Base-by-base conservation (phyloP, 2,113 vertebrate species). In the Rhineura floridana region DNA sequence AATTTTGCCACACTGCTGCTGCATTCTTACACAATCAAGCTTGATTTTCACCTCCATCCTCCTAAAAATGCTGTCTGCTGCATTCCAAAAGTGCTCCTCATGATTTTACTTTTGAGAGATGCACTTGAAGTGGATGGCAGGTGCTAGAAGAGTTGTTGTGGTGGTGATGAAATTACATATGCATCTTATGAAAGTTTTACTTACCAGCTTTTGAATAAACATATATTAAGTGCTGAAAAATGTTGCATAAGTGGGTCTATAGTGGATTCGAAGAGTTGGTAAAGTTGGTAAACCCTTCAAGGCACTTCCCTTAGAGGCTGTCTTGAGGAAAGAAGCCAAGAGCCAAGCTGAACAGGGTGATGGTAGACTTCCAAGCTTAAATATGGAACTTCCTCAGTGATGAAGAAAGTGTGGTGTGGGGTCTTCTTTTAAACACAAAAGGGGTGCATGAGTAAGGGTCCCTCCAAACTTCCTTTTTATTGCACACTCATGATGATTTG, bases 1-100 rank as follows among this genome's bases (percentile, higher is more conserved):
- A 0, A 52, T 39, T 36, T 23, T 81, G 23, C 73, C 23, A 7
- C 17, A 11, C 33, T 39, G 67, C 70, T 63, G 44, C 55, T 65
- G 25, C n/a, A 62, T 90, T 88, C 67, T 67, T 1, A 1, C 44
- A 77, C 1, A 6, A 69, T 70, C 73, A 48, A 81, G 85, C 88
- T 79, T 86, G 67, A 83, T 90, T 84, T 69, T 87, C 36, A 36
- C 15, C 0, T 86, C 78, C 78, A 21, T 85, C 65, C 80, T 84
- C 1, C 81, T 80, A 36, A 72, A 87, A 84, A 63, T 2, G 46
- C 85, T 72, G 76, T 28, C 0, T 59, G 62, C 33, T 13, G 30
- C 25, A 59, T 80, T 90, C 52, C 28, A n/a, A 80, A 87, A 77
- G 59, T 73, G 70, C 46, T 65, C 81, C 28, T 1, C 3, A n/a